phyloP scores from a whole-genome alignment of 2,797 vertebrate genomes.

The Acipenser ruthenus region DNA sequence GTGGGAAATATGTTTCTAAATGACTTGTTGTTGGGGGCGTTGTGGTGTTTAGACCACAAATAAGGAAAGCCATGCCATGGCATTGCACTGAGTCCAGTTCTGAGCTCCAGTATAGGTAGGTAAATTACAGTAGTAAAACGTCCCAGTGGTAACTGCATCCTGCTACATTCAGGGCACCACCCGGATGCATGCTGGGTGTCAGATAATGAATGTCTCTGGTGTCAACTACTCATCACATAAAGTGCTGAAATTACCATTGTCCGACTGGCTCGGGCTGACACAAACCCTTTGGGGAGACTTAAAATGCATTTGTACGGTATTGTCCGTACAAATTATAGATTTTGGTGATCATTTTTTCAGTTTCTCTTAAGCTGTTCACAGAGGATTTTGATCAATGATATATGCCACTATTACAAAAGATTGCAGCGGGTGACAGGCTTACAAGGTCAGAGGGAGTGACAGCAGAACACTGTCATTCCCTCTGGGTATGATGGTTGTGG shows the following conservation, averaged over 20 bases:
- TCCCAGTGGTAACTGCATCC: too few relatives aligned
- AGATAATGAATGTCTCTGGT: constrained; percentile 8
- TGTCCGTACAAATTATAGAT: constrained; percentile 47
- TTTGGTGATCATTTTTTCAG: constrained; percentile 46
- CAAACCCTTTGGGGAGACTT: constrained; percentile 23
- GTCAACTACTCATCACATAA: constrained; percentile 24
- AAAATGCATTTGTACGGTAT: constrained; percentile 38
- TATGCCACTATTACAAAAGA: constrained; percentile 36
- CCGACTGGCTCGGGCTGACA: constrained; percentile 23
- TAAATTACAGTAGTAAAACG: too few relatives aligned
- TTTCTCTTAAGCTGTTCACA: constrained; percentile 35
- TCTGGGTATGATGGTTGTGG: constrained; percentile 18
- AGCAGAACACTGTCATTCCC: constrained; percentile 21
- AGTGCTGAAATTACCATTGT: constrained; percentile 28
- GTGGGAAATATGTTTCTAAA: too few relatives aligned
- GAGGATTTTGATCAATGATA: constrained; percentile 27
- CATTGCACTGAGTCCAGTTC: constrained; percentile 16
- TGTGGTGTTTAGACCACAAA: constrained; percentile 5
- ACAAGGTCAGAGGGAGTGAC: constrained; percentile 38
- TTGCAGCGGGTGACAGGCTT: constrained; percentile 32
- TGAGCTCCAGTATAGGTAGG: too few relatives aligned
- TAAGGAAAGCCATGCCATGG: constrained; percentile 14
- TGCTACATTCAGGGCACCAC: neutral
- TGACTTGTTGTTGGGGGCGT: too few relatives aligned
- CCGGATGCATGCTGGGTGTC: neutral